Percentiles rank a stretch among this genome's conserved stretches.
Evolutionary conservation across 2,888 invertebrate species (phyloP).

Genomic region (Drosophila lacicola): DNA sequence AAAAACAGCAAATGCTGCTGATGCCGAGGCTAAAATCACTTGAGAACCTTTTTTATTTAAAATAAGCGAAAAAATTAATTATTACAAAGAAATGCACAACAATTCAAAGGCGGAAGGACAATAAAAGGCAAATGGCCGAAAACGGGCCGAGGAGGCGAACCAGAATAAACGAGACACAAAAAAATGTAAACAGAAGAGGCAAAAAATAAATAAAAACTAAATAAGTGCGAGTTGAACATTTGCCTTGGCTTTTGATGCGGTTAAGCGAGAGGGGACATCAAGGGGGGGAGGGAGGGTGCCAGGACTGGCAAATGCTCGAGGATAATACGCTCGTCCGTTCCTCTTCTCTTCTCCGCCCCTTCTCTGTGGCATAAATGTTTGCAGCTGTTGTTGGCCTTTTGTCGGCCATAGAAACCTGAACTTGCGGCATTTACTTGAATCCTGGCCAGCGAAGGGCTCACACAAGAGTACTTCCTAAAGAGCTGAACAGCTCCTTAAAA

Average conservation of each 20-base stretch:
- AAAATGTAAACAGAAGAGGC: not conserved
- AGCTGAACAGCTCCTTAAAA: slow-evolving; percentile 16
- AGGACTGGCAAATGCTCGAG: slow-evolving; percentile 4
- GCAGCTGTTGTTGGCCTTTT: slow-evolving; percentile 69
- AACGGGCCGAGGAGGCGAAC: slow-evolving; percentile 7
- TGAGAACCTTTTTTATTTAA: slow-evolving; percentile 53
- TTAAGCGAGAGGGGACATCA: slow-evolving; percentile 45
- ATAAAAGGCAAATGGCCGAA: slow-evolving; percentile 63
- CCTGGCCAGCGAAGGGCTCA: not conserved
- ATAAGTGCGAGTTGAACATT: slow-evolving; percentile 56
- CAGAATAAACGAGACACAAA: slow-evolving; percentile 54
- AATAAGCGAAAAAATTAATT: slow-evolving; percentile 67
- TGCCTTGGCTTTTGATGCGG: slow-evolving; percentile 72
- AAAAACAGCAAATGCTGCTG: slow-evolving; percentile 32
- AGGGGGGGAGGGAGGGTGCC: not conserved
- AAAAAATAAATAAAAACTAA: slow-evolving; percentile 26
- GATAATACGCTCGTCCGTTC: slow-evolving; percentile 2
- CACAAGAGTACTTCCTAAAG: slow-evolving; percentile 16
- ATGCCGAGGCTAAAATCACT: slow-evolving; percentile 65
- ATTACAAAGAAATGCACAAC: slow-evolving; percentile 74
- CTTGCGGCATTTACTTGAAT: slow-evolving; percentile 43
- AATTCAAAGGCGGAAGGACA: slow-evolving; percentile 73
- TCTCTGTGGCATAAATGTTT: slow-evolving; percentile 31
- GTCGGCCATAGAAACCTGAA: slow-evolving; percentile 57
- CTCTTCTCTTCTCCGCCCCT: not conserved